A percentile compares a stretch with the other conserved stretches of the same genome.
Conservation (phyloP, 2,113 vertebrate species). For the Gracilinanus agilis region DNA sequence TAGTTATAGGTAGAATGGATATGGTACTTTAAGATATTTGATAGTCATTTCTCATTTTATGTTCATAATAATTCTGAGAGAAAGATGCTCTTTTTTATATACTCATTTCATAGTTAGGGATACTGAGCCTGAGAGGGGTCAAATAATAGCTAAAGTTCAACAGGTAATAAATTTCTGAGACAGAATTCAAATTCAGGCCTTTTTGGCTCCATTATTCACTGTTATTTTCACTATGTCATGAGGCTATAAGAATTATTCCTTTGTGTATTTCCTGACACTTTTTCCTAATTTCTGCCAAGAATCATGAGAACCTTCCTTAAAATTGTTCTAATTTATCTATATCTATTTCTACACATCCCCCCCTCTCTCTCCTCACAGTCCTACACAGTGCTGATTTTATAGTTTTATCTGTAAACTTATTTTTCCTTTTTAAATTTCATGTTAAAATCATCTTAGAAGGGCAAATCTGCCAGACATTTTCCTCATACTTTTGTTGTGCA, state of each 20-base stretch:
- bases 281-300: background rate
- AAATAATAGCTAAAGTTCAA: background rate
- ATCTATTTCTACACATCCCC: no score
- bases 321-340: no score
- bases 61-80: no score
- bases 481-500: background rate
- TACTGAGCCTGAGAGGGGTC: background rate
- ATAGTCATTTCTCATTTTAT: background rate
- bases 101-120: background rate
- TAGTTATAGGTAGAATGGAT: background rate
- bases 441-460: background rate
- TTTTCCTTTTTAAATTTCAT: background rate
- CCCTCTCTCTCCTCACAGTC: no score
- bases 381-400: background rate
- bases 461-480: background rate
- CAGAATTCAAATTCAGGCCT: background rate
- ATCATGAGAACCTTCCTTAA: background rate
- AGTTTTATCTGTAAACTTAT: background rate
- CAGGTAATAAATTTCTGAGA: background rate
- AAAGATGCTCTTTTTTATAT: background rate
- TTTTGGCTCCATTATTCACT: background rate
- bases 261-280: background rate
- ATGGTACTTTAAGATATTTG: background rate
- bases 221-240: background rate
- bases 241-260: background rate